These are phyloP conservation scores for Papilio aristodemus DNA, from an alignment of 1,140 invertebrate genomes.

Conservation along the genomic window DNA sequence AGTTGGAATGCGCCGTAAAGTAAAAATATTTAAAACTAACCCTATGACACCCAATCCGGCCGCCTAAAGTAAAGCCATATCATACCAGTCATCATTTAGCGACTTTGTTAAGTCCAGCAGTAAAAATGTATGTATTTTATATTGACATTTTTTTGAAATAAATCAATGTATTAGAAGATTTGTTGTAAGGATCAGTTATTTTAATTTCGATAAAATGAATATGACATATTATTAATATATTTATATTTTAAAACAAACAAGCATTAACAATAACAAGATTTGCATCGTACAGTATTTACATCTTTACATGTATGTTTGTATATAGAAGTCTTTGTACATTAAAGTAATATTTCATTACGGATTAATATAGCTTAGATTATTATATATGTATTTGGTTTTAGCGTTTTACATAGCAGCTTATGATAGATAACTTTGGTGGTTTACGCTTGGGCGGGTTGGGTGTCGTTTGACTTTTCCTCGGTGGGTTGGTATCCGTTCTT, in stretches of 20 bases:
- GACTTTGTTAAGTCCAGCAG: too few species aligned
- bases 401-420: constrained; percentile 15
- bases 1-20: too few species aligned
- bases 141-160: too few species aligned
- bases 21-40: too few species aligned
- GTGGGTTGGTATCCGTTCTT: constrained; percentile 87
- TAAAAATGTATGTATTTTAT: too few species aligned
- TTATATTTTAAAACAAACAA: constrained; percentile 14
- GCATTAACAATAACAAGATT: constrained; percentile 5
- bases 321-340: constrained; percentile 10
- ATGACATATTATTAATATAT: background rate
- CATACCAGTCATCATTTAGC: too few species aligned
- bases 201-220: background rate
- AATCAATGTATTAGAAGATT: too few species aligned
- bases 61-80: too few species aligned
- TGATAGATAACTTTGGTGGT: constrained; percentile 6
- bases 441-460: constrained; percentile 50
- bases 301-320: background rate
- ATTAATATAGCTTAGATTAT: constrained; percentile 12
- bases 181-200: too few species aligned
- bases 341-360: constrained; percentile 2
- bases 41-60: too few species aligned
- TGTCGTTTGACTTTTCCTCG: constrained; percentile 49
- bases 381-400: constrained; percentile 40
- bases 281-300: background rate